phyloP scores from a whole-genome alignment of 2,888 invertebrate species.

The Tetropium fuscum region DNA sequence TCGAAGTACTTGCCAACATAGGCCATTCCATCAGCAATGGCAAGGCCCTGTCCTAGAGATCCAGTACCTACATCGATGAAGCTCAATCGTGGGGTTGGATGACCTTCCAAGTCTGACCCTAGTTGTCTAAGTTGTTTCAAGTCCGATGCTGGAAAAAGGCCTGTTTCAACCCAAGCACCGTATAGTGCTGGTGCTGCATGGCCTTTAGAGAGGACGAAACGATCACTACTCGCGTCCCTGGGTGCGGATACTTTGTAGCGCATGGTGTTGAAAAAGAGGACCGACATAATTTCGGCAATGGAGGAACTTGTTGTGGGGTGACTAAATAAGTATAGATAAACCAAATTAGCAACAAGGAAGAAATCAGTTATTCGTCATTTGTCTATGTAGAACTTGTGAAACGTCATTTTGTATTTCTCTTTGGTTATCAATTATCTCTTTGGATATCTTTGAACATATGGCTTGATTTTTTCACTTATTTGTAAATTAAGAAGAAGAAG shows the following conservation, averaged over 20 bases:
- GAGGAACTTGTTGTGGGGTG: slow-evolving; percentile 99
- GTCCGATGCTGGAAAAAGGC: slow-evolving; percentile 87
- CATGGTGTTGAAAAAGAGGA: slow-evolving; percentile 98
- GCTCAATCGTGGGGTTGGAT: slow-evolving; percentile 96
- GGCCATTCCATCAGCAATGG: slow-evolving; percentile 98
- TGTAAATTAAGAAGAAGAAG: no score
- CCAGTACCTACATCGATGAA: slow-evolving; percentile 99
- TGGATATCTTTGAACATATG: no score
- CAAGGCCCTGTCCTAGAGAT: slow-evolving; percentile 96
- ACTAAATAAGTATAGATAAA: no score
- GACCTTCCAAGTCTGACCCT: slow-evolving; percentile 97
- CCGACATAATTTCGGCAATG: slow-evolving; percentile 98
- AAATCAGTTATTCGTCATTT: no score
- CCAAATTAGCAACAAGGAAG: no score
- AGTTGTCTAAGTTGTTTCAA: slow-evolving; percentile 90
- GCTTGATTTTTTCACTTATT: no score
- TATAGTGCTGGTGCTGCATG: slow-evolving; percentile 99
- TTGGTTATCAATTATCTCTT: no score
- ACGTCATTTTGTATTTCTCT: no score
- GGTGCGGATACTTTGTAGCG: slow-evolving; percentile 91
- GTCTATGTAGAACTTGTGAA: no score
- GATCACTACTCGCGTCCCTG: slow-evolving; percentile 89
- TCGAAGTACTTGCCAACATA: slow-evolving; percentile 93
- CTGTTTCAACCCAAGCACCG: slow-evolving; percentile 98
- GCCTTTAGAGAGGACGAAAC: slow-evolving; percentile 97